These are phyloP conservation scores for Dysidea cf. avara DNA, from an alignment of 37 sponge, comb jelly and placozoan genomes.

Conservation along the genomic window DNA sequence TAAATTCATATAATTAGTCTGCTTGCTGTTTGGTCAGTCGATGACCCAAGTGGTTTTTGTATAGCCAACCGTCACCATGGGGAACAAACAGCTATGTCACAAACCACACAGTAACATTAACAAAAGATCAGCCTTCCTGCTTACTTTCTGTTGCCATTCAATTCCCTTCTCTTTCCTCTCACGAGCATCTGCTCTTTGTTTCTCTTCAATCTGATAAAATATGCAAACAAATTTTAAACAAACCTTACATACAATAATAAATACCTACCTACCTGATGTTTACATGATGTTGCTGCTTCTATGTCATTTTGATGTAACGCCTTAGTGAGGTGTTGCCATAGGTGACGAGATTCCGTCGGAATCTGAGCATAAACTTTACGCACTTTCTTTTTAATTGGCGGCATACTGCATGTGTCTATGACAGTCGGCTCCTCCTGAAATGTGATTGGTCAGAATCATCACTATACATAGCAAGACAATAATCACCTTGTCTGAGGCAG, in stretches of 20 bases:
- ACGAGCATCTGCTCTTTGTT: constrained; percentile 77
- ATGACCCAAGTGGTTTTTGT: too few species aligned
- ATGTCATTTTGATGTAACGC: constrained; percentile 65
- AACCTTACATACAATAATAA: not conserved
- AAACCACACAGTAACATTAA: not conserved
- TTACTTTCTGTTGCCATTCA: constrained; percentile 78
- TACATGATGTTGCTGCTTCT: constrained; percentile 88
- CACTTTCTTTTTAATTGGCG: constrained; percentile 85
- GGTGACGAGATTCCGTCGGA: constrained; percentile 67
- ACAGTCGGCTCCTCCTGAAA: constrained; percentile 76
- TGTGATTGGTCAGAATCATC: not conserved
- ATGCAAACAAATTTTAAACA: not conserved
- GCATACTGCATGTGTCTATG: constrained; percentile 77
- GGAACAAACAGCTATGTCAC: too few species aligned
- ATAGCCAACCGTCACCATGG: too few species aligned
- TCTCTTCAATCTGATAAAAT: constrained; percentile 75
- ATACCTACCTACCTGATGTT: constrained; percentile 56
- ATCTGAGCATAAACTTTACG: constrained; percentile 60
- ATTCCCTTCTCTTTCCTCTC: constrained; percentile 75
- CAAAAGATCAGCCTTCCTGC: not conserved
- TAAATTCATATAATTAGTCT: too few species aligned
- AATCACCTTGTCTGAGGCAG: constrained; percentile 60
- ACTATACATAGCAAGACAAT: not conserved
- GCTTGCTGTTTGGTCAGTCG: too few species aligned
- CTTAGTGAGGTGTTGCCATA: constrained; percentile 83